Percentiles rank a stretch among this genome's conserved stretches.
These are phyloP conservation scores for Palloptera scutellata DNA, from an alignment of 2,888 invertebrate genomes.

Conservation along the genomic window DNA sequence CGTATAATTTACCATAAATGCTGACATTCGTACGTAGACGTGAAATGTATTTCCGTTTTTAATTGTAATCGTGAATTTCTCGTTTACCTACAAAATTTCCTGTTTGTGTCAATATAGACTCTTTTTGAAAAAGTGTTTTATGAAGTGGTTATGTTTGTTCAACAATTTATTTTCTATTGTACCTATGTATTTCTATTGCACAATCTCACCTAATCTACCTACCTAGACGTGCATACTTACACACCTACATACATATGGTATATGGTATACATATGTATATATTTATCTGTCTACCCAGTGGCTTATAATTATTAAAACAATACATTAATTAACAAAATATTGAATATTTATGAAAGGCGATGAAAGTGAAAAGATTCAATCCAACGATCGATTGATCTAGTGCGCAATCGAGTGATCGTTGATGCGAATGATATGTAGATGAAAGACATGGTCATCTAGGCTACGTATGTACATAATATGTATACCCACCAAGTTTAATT, in stretches of 20 bases:
- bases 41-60: too few species aligned
- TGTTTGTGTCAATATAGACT: not conserved
- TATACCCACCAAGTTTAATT: too few species aligned
- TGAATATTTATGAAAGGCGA: constrained; percentile 22
- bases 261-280: not conserved
- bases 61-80: too few species aligned
- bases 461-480: too few species aligned
- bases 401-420: not conserved
- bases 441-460: not conserved
- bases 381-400: not conserved
- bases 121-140: constrained; percentile 4
- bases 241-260: not conserved
- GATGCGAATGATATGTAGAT: not conserved
- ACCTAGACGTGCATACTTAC: not conserved
- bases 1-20: constrained; percentile 6
- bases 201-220: not conserved
- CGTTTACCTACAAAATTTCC: too few species aligned
- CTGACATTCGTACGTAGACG: not conserved
- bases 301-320: constrained; percentile 13
- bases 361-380: not conserved
- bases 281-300: constrained; percentile 6
- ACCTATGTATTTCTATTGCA: too few species aligned
- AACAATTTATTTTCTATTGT: too few species aligned
- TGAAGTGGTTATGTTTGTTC: constrained; percentile 1
- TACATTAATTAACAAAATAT: constrained; percentile 16